Conservation (phyloP, 2,888 invertebrate genomes). For the Lamproptera curius region DNA sequence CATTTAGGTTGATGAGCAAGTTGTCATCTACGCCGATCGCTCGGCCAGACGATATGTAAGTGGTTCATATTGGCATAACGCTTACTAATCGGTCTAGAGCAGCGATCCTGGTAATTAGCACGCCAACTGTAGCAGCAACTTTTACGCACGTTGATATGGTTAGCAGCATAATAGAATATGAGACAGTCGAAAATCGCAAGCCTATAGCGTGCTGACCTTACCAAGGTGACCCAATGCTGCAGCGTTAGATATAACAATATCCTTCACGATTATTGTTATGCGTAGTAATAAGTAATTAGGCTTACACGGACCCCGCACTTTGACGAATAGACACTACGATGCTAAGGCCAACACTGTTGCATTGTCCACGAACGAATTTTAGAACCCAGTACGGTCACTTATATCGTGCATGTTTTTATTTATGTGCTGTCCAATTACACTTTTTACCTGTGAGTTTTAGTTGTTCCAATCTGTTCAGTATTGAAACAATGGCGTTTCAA, state of each 20-base stretch:
- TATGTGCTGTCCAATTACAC: constrained; percentile 44
- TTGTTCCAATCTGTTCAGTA: constrained; percentile 22
- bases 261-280: constrained; percentile 35
- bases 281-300: constrained; percentile 33
- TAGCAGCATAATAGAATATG: background rate
- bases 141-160: constrained; percentile 28
- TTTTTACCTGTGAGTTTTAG: constrained; percentile 31
- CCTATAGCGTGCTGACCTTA: constrained; percentile 30
- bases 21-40: constrained; percentile 63
- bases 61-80: constrained; percentile 39
- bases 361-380: constrained; percentile 44
- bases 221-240: constrained; percentile 28
- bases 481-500: background rate
- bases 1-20: constrained; percentile 72
- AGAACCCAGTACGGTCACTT: constrained; percentile 36
- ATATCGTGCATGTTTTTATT: constrained; percentile 52
- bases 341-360: constrained; percentile 44
- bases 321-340: constrained; percentile 48
- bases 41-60: constrained; percentile 71
- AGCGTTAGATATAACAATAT: constrained; percentile 39
- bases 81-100: constrained; percentile 59
- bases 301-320: constrained; percentile 54
- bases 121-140: constrained; percentile 37
- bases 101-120: constrained; percentile 55
- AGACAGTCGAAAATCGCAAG: background rate